Base-by-base conservation (phyloP, 1,140 invertebrate genomes). In the Trichomalopsis sarcophagae region DNA sequence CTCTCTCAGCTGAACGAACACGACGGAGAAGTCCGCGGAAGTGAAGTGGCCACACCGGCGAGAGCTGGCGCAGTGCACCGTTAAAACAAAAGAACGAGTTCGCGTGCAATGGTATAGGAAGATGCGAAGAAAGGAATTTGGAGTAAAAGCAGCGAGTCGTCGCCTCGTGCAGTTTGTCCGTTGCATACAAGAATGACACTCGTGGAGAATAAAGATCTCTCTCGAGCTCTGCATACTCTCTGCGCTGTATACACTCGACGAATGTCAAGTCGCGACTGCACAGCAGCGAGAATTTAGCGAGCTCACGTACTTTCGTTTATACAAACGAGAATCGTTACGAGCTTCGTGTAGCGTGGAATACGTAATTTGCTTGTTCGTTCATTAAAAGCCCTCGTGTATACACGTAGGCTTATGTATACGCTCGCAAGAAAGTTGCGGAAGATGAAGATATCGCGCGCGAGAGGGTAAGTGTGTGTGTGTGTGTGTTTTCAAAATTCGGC, bases 81-180 rank as follows among this genome's bases (percentile, higher is more conserved):
- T 33, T 71, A 71, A 71, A 71, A 71, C 1, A 71, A 62, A 7
- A 27, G 17, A 71, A 33, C 10, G 21, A 71, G 30, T 36, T 36
- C 68, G 68, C 2, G 17, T 14, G 27, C 13, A 5, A 21, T 21
- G 14, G 13, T 21, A 14, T 17, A 62, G 55, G 55, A 62, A 62
- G 55, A 62, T 7, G 55, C 23, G 68, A 71, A 71, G 68, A 71
- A 71, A 71, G 68, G 68, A 71, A 71, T 71, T 71, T 71, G 23
- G 68, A 71, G 68, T 71, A 71, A 71, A 71, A 33, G 68, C 68
- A 27, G 68, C 55, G 47, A 50, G 21, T 62, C 55, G 55, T 62
- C 55, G 55, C 55, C 50, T 21, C 50, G 50, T 55, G 17, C 50
- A 55, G 50, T 55, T 4, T 55, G 13, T 17, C 11, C 50, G 50